Base-by-base conservation (phyloP, 2,113 vertebrate genomes). In the Tapirus terrestris region DNA sequence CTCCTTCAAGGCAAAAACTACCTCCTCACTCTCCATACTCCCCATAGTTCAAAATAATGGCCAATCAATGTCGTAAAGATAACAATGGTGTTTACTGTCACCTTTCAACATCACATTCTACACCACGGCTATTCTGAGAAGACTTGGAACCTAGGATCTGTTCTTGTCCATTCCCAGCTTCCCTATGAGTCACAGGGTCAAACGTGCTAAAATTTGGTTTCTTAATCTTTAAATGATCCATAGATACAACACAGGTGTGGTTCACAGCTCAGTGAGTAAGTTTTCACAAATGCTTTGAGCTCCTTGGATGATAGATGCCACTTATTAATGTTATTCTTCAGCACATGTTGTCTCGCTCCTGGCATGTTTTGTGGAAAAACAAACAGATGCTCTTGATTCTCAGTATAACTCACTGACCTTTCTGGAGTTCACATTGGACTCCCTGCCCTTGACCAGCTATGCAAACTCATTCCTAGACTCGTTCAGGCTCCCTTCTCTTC, bases 281-380 rank as follows among this genome's bases (percentile, higher is more conserved):
- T 31, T 10, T 67, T 60, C 77, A 23, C 10, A 29, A 77, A 91
- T 63, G 25, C 63, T 93, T 76, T 79, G 45, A 90, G 43, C 20
- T 23, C 11, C 36, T 39, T 0, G 0, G 70, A 75, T 83, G 65
- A 89, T 75, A 83, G 77, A 80, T 53, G n/a, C 11, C 70, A 29
- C 21, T 85, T 53, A 72, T 17, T 60, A 88, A n/a, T 36, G 14
- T 39, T 61, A 36, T 36, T 81, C 51, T n/a, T 79, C 39, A 68
- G 48, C 1, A 1, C 56, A 84, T 89, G 43, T 80, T 96, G 7
- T 63, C 91, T 94, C 1, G 1, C 39, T 92, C 18, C 58, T 76
- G 82, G 77, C 29, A 84, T 85, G n/a, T 84, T 89, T 80, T 84
- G 6, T 80, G 63, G 39, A n/a, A 94, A 91, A 95, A 61, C 29